Evolutionary conservation across 2,888 invertebrate genomes (phyloP).

Genomic region (Eulithis testata): DNA sequence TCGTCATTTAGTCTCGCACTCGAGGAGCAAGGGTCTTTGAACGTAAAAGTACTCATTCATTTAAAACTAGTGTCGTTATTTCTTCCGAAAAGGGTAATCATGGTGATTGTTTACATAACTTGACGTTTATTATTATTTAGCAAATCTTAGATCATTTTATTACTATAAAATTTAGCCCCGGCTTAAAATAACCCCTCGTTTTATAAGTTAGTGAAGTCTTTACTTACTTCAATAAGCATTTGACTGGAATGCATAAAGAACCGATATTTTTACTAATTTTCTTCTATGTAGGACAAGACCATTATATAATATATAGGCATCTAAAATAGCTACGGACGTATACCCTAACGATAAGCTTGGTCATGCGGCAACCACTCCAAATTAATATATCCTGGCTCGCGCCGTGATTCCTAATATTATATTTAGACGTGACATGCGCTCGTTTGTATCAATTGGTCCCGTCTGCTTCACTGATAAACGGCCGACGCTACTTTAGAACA

Average conservation of each 20-base stretch:
- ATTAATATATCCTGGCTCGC: constrained; percentile 85
- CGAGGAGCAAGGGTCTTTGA: constrained; percentile 67
- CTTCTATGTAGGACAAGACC: constrained; percentile 30
- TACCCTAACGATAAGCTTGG: constrained; percentile 62
- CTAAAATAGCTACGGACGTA: constrained; percentile 50
- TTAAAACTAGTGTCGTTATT: constrained; percentile 38
- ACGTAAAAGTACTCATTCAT: constrained; percentile 45
- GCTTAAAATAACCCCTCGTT: too few species aligned
- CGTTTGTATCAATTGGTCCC: constrained; percentile 84
- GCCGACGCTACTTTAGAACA: constrained; percentile 83
- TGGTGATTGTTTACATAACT: constrained; percentile 27
- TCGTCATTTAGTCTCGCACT: constrained; percentile 75
- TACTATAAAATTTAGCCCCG: too few species aligned
- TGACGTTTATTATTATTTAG: constrained; percentile 25
- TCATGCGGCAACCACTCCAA: constrained; percentile 77
- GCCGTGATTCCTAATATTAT: constrained; percentile 85
- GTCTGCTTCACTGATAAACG: constrained; percentile 82
- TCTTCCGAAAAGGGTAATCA: constrained; percentile 28
- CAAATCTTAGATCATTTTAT: too few species aligned
- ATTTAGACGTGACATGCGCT: constrained; percentile 84
- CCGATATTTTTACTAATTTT: not conserved
- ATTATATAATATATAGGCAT: constrained; percentile 28
- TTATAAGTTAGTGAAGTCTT: too few species aligned
- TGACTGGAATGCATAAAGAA: not conserved
- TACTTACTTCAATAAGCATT: too few species aligned